These are phyloP conservation scores for Nothoprocta perdicaria DNA, from an alignment of 2,113 vertebrate genomes.

Conservation along the genomic window DNA sequence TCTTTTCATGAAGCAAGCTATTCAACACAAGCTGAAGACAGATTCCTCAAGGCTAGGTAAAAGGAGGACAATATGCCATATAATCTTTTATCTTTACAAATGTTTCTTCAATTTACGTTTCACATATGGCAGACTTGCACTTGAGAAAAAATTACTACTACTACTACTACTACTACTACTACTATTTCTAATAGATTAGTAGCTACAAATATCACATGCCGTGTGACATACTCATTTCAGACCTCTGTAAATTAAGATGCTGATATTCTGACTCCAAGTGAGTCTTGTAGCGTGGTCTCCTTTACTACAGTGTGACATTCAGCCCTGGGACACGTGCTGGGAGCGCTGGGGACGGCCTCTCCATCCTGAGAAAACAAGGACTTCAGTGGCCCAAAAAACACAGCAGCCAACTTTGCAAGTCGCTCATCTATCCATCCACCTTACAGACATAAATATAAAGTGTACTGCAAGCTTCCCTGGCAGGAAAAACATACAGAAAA, in stretches of 20 bases:
- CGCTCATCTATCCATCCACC: too few species aligned
- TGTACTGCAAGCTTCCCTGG: too few species aligned
- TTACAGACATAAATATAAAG: too few species aligned
- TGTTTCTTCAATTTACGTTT: not conserved
- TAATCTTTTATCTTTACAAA: not conserved
- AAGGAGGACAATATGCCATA: not conserved
- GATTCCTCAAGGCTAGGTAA: not conserved
- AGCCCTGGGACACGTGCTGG: not conserved
- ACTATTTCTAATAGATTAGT: not conserved
- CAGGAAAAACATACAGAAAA: too few species aligned
- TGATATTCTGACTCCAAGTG: not conserved
- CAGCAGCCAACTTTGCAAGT: too few species aligned
- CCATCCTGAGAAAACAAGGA: not conserved
- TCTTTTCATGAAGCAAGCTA: not conserved
- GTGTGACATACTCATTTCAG: not conserved
- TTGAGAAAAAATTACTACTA: not conserved
- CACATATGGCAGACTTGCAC: not conserved
- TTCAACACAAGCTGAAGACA: not conserved
- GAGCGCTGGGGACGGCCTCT: not conserved
- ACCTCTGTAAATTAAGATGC: not conserved
- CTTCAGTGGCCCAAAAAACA: too few species aligned
- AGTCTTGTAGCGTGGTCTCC: fast-evolving
- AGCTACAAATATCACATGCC: fast-evolving
- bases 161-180: not conserved
- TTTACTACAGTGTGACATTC: too few species aligned